Evolutionary conservation across 2,113 vertebrate genomes (phyloP).

Genomic region (Mormyrus iriodes): DNA sequence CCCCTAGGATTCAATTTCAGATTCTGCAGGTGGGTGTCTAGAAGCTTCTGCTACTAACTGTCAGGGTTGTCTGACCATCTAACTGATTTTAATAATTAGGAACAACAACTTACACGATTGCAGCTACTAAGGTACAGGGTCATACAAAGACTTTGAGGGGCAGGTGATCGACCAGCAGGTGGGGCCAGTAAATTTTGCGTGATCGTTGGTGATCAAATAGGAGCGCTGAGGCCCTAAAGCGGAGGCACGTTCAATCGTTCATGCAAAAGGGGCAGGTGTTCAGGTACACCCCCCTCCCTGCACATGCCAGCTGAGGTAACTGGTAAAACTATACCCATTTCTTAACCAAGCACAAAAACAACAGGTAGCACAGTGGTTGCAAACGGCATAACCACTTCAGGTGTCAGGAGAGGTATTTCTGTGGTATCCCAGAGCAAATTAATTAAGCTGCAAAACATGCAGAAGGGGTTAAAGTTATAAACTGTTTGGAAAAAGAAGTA

Average conservation of each 20-base stretch:
- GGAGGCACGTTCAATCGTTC: neutral
- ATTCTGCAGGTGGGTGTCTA: slow-evolving; percentile 30
- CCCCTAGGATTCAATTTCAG: slow-evolving; percentile 32
- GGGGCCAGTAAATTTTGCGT: neutral
- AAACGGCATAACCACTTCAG: neutral
- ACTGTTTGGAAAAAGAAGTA: neutral
- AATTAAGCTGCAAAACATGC: neutral
- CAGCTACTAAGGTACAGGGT: neutral
- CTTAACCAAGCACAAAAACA: too few species aligned
- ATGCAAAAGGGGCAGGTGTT: neutral
- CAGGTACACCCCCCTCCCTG: too few species aligned
- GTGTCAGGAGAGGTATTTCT: neutral
- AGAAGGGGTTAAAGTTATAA: neutral
- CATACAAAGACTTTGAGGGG: neutral
- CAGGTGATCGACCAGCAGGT: neutral
- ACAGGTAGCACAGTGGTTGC: too few species aligned
- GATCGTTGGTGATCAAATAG: too few species aligned
- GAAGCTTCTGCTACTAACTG: neutral
- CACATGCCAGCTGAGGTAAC: too few species aligned
- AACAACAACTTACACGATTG: neutral
- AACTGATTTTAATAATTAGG: neutral
- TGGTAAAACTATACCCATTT: too few species aligned
- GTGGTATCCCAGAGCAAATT: neutral
- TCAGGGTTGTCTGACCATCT: neutral
- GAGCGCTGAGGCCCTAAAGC: neutral